phyloP scores from a whole-genome alignment of 1,140 invertebrate genomes.

The Paramacrobiotus metropolitanus region DNA sequence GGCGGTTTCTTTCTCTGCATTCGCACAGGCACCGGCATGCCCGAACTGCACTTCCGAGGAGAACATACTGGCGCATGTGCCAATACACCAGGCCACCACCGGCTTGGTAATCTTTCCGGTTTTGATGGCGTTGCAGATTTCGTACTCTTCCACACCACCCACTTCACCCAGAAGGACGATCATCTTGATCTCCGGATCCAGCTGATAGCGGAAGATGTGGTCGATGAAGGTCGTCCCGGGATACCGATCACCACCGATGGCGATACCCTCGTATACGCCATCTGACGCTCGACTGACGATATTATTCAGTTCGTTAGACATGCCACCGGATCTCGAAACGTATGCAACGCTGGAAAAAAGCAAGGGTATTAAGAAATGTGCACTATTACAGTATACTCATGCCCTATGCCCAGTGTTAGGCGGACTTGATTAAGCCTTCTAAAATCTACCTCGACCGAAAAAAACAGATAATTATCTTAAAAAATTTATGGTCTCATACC shows the following conservation, averaged over 20 bases:
- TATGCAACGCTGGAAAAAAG: constrained; percentile 59
- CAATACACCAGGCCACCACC: constrained; percentile 92
- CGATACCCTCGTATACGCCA: constrained; percentile 90
- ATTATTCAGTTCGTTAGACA: constrained; percentile 99
- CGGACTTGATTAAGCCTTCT: neutral
- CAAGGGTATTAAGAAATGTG: no score
- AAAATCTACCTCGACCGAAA: neutral
- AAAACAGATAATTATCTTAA: constrained; percentile 7
- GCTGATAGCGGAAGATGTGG: constrained; percentile 64
- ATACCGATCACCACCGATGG: constrained; percentile 97
- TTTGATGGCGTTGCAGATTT: constrained; percentile 69
- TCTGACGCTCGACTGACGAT: constrained; percentile 89
- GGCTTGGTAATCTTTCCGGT: constrained; percentile 67
- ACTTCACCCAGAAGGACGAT: constrained; percentile 89
- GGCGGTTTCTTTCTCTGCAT: constrained; percentile 82
- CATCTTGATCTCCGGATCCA: constrained; percentile 56
- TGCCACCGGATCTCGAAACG: constrained; percentile 90
- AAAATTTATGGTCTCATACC: constrained; percentile 18
- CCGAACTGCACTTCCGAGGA: constrained; percentile 70
- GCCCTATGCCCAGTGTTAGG: no score
- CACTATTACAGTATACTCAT: no score
- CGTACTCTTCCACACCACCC: constrained; percentile 96
- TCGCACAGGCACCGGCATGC: constrained; percentile 91
- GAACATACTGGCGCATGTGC: constrained; percentile 39
- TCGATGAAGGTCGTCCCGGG: constrained; percentile 96